These are phyloP conservation scores for Lasioglossum oenotherae DNA, from an alignment of 2,888 invertebrate genomes.

Conservation along the genomic window DNA sequence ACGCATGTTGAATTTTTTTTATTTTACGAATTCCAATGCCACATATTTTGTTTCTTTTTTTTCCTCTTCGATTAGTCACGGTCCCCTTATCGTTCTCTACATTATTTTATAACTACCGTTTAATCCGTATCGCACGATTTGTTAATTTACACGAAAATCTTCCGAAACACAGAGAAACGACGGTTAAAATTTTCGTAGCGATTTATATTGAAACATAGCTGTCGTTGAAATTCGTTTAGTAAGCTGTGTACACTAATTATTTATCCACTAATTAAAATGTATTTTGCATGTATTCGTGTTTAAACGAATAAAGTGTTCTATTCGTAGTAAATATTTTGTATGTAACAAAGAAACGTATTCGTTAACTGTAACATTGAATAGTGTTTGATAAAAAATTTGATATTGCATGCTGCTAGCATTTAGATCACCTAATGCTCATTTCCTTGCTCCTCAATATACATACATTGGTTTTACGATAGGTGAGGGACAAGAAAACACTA, in stretches of 20 bases:
- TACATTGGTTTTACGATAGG: conserved; percentile 23
- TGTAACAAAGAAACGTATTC: neutral
- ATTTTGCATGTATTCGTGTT: neutral
- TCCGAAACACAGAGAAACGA: neutral
- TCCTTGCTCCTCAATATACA: neutral
- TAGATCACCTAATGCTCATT: neutral
- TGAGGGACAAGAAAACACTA: neutral
- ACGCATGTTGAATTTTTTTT: neutral
- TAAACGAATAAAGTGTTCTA: neutral
- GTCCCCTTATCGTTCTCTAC: neutral
- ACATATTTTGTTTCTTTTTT: neutral
- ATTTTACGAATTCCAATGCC: neutral
- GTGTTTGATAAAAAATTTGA: neutral
- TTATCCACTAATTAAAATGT: neutral
- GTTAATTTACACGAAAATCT: neutral
- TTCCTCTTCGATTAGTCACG: neutral
- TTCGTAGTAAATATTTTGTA: neutral
- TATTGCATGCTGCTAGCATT: neutral
- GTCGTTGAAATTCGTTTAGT: neutral
- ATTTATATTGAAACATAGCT: neutral
- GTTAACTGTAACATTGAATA: neutral
- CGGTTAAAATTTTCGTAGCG: neutral
- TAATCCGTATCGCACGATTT: neutral
- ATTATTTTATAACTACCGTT: conserved; percentile 14
- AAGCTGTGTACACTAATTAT: neutral